These are phyloP conservation scores for Cyrtorhinus lividipennis DNA, from an alignment of 1,140 invertebrate genomes.

Conservation along the genomic window DNA sequence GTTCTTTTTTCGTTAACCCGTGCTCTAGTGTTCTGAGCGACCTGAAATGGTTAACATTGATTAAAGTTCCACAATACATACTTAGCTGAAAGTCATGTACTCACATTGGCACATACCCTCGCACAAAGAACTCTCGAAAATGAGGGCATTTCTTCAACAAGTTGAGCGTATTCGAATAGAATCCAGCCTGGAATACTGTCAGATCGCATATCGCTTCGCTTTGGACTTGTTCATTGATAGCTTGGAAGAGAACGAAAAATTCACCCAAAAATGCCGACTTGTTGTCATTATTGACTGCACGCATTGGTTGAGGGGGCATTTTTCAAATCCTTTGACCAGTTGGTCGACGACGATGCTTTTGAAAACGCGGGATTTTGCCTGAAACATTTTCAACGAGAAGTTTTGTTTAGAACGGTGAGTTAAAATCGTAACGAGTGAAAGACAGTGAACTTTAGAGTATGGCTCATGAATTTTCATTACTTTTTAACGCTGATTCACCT, in stretches of 20 bases:
- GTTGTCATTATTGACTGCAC: not conserved
- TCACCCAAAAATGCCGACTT: not conserved
- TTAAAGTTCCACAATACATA: too few relatives aligned
- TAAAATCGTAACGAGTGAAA: too few relatives aligned
- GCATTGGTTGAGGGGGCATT: not conserved
- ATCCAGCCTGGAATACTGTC: not conserved
- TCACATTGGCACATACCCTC: slow-evolving; percentile 2
- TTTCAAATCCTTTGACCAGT: not conserved
- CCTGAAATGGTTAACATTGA: not conserved
- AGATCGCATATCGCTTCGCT: not conserved
- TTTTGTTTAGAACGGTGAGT: too few relatives aligned
- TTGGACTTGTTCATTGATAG: not conserved
- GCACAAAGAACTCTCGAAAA: not conserved
- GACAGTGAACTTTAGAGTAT: too few relatives aligned
- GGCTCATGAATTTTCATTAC: too few relatives aligned
- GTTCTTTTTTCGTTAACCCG: not conserved
- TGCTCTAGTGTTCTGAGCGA: not conserved
- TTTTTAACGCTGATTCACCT: too few relatives aligned
- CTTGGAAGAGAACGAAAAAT: not conserved
- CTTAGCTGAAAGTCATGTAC: too few relatives aligned
- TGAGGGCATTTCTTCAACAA: not conserved
- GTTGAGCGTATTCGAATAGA: not conserved
- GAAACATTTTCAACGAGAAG: too few relatives aligned
- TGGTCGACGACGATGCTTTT: not conserved
- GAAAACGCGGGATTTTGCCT: not conserved